These are phyloP conservation scores for Pangasius macronema DNA, from an alignment of 2,797 vertebrate species.

Conservation along the genomic window DNA sequence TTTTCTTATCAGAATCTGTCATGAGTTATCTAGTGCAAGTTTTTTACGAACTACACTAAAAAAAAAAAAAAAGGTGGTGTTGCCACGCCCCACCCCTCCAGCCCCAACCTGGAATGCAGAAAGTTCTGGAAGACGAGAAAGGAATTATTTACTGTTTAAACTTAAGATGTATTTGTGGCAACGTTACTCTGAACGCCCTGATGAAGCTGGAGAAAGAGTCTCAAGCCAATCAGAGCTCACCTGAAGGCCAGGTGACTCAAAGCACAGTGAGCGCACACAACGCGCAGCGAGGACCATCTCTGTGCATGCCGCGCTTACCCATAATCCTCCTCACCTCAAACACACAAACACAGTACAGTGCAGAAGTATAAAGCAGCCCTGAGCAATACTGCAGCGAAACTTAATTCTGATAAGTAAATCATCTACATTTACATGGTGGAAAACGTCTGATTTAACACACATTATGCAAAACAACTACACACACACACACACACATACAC, in stretches of 20 bases:
- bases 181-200: neutral
- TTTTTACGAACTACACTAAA: neutral
- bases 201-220: neutral
- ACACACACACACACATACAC: neutral
- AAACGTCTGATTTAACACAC: neutral
- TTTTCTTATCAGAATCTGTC: neutral
- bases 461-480: neutral
- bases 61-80: neutral
- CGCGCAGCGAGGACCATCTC: neutral
- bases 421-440: neutral
- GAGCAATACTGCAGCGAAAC: neutral
- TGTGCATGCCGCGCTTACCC: neutral
- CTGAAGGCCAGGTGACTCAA: neutral
- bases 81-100: neutral
- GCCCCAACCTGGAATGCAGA: neutral
- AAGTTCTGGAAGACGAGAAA: neutral
- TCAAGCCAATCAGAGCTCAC: neutral
- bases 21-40: neutral
- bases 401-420: neutral
- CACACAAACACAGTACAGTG: neutral
- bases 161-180: neutral
- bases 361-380: constrained; percentile 8
- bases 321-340: neutral
- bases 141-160: neutral
- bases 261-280: neutral